A percentile compares a stretch with the other conserved stretches of the same genome.
phyloP scores from a whole-genome alignment of 2,888 invertebrate species.

The Leptinotarsa juncta region DNA sequence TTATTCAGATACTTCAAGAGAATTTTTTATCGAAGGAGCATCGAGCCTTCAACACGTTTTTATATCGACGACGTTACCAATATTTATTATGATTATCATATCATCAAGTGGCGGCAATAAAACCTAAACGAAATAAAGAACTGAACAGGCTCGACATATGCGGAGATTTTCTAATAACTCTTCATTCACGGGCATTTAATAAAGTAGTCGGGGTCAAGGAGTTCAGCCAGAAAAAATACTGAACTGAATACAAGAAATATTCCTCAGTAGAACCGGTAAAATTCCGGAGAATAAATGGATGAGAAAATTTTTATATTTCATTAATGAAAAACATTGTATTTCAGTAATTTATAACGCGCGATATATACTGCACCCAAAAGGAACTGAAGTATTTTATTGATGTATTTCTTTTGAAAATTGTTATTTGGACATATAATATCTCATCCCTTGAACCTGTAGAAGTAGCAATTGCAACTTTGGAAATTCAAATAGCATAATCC shows the following conservation, averaged over 20 bases:
- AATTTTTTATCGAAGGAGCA: not conserved
- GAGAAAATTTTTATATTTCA: no score
- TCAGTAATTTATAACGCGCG: no score
- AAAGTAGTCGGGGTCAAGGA: slow-evolving; percentile 7
- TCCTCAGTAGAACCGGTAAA: not conserved
- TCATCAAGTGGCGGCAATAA: slow-evolving; percentile 8
- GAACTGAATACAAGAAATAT: not conserved
- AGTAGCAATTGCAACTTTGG: no score
- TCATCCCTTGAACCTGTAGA: no score
- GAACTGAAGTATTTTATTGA: no score
- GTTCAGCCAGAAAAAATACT: not conserved
- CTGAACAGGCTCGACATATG: not conserved
- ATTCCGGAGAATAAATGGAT: not conserved
- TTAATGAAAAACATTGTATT: no score
- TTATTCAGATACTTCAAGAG: not conserved
- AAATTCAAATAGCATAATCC: no score
- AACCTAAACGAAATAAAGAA: not conserved
- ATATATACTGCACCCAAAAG: no score
- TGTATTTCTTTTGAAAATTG: no score
- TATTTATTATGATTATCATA: slow-evolving; percentile 11
- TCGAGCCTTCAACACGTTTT: not conserved
- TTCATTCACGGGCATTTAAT: not conserved
- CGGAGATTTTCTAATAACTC: slow-evolving; percentile 10
- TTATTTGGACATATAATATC: no score
- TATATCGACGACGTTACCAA: not conserved